A percentile compares a stretch with the other conserved stretches of the same genome.
These are phyloP conservation scores for Oncorhynchus nerka DNA, from an alignment of 2,113 vertebrate genomes.

Conservation along the genomic window DNA sequence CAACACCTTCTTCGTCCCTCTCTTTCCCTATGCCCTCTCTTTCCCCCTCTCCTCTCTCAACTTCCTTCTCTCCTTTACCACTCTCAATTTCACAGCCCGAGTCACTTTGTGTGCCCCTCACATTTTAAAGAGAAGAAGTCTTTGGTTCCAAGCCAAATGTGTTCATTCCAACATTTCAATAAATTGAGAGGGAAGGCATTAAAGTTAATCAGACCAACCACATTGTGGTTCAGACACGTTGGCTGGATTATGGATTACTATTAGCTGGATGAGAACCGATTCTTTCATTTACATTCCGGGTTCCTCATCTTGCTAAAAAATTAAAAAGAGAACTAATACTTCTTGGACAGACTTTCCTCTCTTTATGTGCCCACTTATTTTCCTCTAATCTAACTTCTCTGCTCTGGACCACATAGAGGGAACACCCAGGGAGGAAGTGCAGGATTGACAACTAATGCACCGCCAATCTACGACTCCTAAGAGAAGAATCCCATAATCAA, in stretches of 20 bases:
- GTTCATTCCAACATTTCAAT: conserved; percentile 82
- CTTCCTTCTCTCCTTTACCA: conserved; percentile 48
- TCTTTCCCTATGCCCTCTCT: conserved; percentile 10
- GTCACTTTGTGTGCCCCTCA: conserved; percentile 21
- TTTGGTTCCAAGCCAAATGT: conserved; percentile 75
- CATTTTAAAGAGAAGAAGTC: conserved; percentile 66
- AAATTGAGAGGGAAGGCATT: conserved; percentile 81
- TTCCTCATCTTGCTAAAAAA: conserved; percentile 79
- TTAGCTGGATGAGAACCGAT: conserved; percentile 83
- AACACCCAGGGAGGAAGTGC: conserved; percentile 25
- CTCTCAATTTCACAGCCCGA: conserved; percentile 1
- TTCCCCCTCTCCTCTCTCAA: conserved; percentile 55
- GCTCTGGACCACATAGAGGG: conserved; percentile 25
- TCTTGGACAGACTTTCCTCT: conserved; percentile 68
- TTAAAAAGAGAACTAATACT: conserved; percentile 82
- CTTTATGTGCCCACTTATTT: conserved; percentile 51
- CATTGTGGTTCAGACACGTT: conserved; percentile 82
- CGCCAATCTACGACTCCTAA: background rate
- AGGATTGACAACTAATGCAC: background rate
- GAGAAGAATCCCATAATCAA: background rate
- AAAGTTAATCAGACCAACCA: conserved; percentile 83
- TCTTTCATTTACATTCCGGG: conserved; percentile 82
- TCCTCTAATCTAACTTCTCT: conserved; percentile 51
- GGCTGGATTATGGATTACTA: conserved; percentile 85
- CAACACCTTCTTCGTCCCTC: conserved; percentile 9